phyloP scores from a whole-genome alignment of 2,797 vertebrate species.

The Oreochromis grahami region DNA sequence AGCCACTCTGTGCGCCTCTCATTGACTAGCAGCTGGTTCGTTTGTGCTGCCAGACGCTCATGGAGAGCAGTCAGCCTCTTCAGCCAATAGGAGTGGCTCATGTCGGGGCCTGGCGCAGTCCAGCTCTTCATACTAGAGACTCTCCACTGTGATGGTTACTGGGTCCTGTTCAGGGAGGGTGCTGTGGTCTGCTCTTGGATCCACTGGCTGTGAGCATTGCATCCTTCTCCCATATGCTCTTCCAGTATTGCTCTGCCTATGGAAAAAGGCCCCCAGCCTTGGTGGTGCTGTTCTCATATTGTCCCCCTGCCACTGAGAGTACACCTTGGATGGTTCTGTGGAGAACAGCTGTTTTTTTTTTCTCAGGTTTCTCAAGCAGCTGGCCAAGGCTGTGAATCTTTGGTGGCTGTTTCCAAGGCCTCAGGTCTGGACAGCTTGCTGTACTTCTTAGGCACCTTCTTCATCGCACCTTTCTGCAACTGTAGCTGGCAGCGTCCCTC shows the following conservation, averaged over 20 bases:
- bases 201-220: background rate
- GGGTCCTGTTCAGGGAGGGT: too few relatives aligned
- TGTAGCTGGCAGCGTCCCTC: background rate
- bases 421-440: background rate
- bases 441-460: background rate
- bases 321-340: too few relatives aligned
- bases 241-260: background rate
- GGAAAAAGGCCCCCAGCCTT: rapidly evolving
- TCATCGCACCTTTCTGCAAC: background rate
- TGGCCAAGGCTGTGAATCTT: background rate
- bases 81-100: too few relatives aligned
- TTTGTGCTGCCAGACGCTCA: too few relatives aligned
- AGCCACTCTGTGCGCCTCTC: too few relatives aligned
- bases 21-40: too few relatives aligned
- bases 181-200: background rate
- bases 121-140: too few relatives aligned
- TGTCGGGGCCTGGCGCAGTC: too few relatives aligned
- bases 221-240: background rate
- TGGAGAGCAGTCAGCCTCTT: too few relatives aligned
- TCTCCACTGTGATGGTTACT: too few relatives aligned
- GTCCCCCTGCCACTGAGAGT: background rate
- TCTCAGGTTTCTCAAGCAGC: background rate
- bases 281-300: background rate
- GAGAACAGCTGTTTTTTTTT: background rate
- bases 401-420: background rate